A percentile compares a stretch with the other conserved stretches of the same genome.
Conservation (phyloP, 2,113 vertebrate genomes). For the Ameiurus melas region DNA sequence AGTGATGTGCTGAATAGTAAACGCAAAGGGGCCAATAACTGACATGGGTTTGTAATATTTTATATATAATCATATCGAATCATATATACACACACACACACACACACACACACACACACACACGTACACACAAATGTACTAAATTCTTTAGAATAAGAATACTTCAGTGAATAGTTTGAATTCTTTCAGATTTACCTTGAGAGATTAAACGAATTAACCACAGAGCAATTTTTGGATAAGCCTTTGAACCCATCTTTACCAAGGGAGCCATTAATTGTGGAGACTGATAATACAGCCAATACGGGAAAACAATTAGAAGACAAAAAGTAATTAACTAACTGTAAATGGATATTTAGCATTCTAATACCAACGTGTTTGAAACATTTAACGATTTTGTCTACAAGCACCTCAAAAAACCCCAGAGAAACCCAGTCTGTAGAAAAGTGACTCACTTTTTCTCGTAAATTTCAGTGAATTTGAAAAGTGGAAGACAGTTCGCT, state of each 20-base stretch:
- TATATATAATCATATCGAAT: no score
- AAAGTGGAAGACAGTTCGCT: slow-evolving; percentile 90
- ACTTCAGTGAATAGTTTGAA: not conserved
- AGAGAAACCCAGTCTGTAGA: not conserved
- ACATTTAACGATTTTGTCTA: not conserved
- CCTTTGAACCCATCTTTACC: not conserved
- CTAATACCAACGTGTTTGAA: not conserved
- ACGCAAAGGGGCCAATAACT: not conserved
- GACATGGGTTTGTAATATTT: not conserved
- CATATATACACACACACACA: no score
- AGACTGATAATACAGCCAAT: no score
- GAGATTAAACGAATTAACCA: not conserved
- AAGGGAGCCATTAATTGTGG: not conserved
- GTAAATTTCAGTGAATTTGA: slow-evolving; percentile 94
- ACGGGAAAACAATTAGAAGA: not conserved
- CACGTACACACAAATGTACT: no score
- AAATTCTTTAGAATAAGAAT: not conserved
- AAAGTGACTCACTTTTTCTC: slow-evolving; percentile 87
- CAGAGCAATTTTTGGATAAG: not conserved
- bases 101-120: no score
- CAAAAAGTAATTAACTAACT: not conserved
- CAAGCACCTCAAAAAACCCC: no score
- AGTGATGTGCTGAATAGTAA: not conserved
- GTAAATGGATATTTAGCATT: not conserved
- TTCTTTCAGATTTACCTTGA: not conserved